Base-by-base conservation (phyloP, 2,797 vertebrate species). In the Cossypha heuglini region DNA sequence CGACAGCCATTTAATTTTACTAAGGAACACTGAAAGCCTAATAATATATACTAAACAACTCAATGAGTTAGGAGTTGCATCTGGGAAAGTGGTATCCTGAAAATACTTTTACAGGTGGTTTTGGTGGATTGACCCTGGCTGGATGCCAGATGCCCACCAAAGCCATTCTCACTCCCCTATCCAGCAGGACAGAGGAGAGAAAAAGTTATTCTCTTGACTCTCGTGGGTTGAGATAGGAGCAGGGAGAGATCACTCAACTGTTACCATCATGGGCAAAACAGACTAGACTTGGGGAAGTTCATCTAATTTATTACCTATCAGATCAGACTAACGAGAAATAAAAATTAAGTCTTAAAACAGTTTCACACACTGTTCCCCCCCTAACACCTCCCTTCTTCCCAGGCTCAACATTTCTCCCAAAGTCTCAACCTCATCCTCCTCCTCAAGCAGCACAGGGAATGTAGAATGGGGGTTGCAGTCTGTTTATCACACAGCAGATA, bases 221-320 rank as follows among this genome's bases (percentile, higher is more conserved):
- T 38, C 0, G 0, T 35, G 19, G 9, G 13, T 46, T 9, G 2
- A 37, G 22, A 20, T 6, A 38, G 35, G n/a, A 15, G 5, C 8
- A 48, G 35, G 21, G 17, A n/a, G 16, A 48, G 22, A 57, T n/a
- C 26, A 37, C 15, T 71, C 26, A n/a, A 13, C 8, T 6, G 18
- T 37, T 54, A 43, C 37, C 0, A 0, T 37, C 12, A 24, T 5
- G 26, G 26, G 11, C 10, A 28, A 55, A 71, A 63, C 15, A 37
- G 22, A 28, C 14, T 62, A 0, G 0, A 2, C 17, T n/a, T n/a
- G n/a, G n/a, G n/a, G n/a, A n/a, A n/a, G n/a, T n/a, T 16, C 24
- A 49, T 71, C 64, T 78, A 28, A 71, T 42, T 71, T 42, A 35
- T 63, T 57, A 6, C 18, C 35, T 71, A 37, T 28, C 15, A 16